Evolutionary conservation across 2,888 invertebrate species (phyloP).

Genomic region (Neria commutata): DNA sequence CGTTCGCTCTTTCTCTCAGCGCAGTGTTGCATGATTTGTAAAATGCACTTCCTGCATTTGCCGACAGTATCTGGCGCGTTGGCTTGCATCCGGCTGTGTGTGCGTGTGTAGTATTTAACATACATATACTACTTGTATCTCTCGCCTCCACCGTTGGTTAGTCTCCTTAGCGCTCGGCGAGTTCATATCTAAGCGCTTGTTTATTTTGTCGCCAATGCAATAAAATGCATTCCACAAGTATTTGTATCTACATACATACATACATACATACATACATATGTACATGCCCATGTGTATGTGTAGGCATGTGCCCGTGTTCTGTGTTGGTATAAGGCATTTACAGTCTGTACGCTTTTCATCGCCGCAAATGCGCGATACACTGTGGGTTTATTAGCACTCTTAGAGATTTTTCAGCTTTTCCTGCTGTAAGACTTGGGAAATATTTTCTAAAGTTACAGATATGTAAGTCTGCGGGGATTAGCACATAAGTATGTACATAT

Average conservation of each 20-base stretch:
- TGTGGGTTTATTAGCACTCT: neutral
- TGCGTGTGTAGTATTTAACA: neutral
- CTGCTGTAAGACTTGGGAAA: neutral
- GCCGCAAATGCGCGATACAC: neutral
- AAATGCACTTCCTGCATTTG: neutral
- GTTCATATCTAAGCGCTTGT: too few relatives aligned
- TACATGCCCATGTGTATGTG: neutral
- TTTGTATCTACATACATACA: neutral
- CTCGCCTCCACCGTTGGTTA: neutral
- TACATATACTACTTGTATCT: neutral
- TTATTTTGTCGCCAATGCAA: neutral
- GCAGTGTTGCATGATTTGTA: neutral
- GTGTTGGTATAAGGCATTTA: neutral
- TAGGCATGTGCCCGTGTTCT: too few relatives aligned
- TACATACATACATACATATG: neutral
- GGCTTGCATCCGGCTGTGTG: neutral
- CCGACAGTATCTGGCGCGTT: too few relatives aligned
- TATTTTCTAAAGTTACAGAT: too few relatives aligned
- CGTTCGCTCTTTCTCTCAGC: neutral
- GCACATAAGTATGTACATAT: too few relatives aligned
- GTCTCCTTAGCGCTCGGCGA: too few relatives aligned
- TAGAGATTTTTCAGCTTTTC: neutral
- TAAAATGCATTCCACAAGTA: slow-evolving; percentile 1
- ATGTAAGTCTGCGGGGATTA: too few relatives aligned
- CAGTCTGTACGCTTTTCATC: slow-evolving; percentile 5